Evolutionary conservation across 2,797 vertebrate genomes (phyloP), one percentile per base, ranked within the genome.

Genomic region (Erpetoichthys calabaricus): DNA sequence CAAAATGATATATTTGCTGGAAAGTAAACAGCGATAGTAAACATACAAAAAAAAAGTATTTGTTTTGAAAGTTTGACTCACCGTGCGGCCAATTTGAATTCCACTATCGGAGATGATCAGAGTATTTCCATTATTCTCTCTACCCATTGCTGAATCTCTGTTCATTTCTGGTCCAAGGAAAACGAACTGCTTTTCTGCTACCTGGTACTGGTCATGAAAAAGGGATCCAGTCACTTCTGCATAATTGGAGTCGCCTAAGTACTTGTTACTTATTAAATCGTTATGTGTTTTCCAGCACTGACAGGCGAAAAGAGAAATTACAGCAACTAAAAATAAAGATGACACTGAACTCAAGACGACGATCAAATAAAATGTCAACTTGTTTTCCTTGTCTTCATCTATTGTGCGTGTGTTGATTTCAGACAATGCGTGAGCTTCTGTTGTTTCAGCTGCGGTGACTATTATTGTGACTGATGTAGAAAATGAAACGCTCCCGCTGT

Each of bases 81-180:
- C 76, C 76, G 76, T 75, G 6, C 10, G 63, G 56, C 64, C 61
- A n/a, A 57, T 42, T 49, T 8, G n/a, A 3, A 67, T 72, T 51
- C 73, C 72, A 56, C 70, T 59, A 53, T 69, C 74, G n/a, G 72
- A 65, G 0, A 77, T 44, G 25, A 73, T 62, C 0, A 78, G 63
- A 44, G 74, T 75, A 42, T 76, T 75, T 0, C 69, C 63, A 51
- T 76, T 69, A 41, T 73, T 78, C 0, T 74, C 73, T 0, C 71
- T 63, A 0, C 63, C 70, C 6, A 74, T 63, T 49, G 72, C 70
- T 57, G 75, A 78, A 46, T 70, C 74, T 45, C 74, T 67, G 64
- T 75, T 79, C 73, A 74, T 77, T 53, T 72, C 74, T 58, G 77
- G 77, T 71, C 75, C 74, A 61, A 78, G 75, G 59, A 77, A 25